phyloP scores from a whole-genome alignment of 2,888 invertebrate genomes.

The Mechanitis mazaeus region DNA sequence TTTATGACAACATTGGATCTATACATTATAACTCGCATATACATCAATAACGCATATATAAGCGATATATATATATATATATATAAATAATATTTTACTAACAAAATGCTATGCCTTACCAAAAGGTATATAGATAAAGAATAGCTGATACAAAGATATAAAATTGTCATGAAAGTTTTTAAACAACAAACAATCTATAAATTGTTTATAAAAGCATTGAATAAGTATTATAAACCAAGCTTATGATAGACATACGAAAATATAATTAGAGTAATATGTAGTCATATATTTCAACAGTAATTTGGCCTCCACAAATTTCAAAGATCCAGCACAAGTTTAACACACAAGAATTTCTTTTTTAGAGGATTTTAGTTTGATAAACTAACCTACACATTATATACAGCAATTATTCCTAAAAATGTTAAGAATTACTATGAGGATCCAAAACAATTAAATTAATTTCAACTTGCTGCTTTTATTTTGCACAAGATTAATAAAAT shows the following conservation, averaged over 20 bases:
- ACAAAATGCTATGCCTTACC: too few species aligned
- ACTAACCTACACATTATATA: constrained; percentile 41
- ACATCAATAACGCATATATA: too few species aligned
- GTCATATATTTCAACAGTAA: constrained; percentile 18
- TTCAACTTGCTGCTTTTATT: background rate
- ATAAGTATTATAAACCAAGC: constrained; percentile 19
- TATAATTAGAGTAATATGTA: constrained; percentile 16
- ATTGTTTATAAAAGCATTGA: constrained; percentile 18
- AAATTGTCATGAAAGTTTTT: constrained; percentile 11
- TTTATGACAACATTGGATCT: background rate
- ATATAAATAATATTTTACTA: too few species aligned
- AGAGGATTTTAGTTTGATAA: constrained; percentile 23
- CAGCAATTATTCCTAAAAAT: constrained; percentile 37
- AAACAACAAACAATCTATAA: constrained; percentile 13
- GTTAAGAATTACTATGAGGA: background rate
- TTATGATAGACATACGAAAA: constrained; percentile 18
- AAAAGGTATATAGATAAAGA: too few species aligned
- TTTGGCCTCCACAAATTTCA: constrained; percentile 25
- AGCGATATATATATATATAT: too few species aligned
- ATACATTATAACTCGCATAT: background rate
- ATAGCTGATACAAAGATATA: background rate
- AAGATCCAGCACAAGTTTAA: constrained; percentile 5
- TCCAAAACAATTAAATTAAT: constrained; percentile 2
- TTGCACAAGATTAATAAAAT: background rate
- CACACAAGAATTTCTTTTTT: constrained; percentile 16